Conservation (phyloP, 2,888 invertebrate species). For the Nomada lathburiana region DNA sequence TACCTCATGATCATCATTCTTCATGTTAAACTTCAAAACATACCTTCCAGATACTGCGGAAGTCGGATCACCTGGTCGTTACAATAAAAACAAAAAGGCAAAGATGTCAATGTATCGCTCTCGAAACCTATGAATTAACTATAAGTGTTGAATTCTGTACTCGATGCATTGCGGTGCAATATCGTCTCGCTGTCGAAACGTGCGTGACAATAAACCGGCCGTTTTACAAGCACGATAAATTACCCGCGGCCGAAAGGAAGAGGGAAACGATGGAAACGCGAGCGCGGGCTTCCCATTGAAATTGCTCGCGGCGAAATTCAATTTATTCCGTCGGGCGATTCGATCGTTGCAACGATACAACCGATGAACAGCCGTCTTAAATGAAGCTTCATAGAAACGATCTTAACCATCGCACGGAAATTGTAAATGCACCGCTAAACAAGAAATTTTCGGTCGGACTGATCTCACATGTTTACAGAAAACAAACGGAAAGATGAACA, state of each 20-base stretch:
- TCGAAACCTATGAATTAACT: background rate
- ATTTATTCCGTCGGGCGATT: constrained; percentile 23
- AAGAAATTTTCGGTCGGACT: too few relatives aligned
- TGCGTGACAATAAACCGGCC: constrained; percentile 16
- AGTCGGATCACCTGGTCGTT: background rate
- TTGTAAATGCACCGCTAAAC: too few relatives aligned
- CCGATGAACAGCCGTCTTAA: constrained; percentile 47
- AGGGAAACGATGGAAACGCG: background rate
- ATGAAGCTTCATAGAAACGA: constrained; percentile 22
- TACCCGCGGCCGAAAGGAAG: background rate
- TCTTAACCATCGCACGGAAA: too few relatives aligned
- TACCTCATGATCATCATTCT: too few relatives aligned
- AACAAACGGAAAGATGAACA: too few relatives aligned
- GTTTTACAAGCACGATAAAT: constrained; percentile 24
- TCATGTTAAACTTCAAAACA: too few relatives aligned
- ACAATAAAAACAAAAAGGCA: background rate
- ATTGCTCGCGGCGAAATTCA: constrained; percentile 17
- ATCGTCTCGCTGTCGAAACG: background rate
- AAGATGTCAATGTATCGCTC: background rate
- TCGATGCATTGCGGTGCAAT: background rate
- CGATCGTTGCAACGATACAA: constrained; percentile 23
- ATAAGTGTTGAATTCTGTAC: constrained; percentile 16
- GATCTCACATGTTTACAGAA: too few relatives aligned
- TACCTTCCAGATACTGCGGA: background rate
- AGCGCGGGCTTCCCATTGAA: constrained; percentile 8